phyloP scores from a whole-genome alignment of 37 sponge, comb jelly and placozoan genomes.

The Tethya wilhelma region DNA sequence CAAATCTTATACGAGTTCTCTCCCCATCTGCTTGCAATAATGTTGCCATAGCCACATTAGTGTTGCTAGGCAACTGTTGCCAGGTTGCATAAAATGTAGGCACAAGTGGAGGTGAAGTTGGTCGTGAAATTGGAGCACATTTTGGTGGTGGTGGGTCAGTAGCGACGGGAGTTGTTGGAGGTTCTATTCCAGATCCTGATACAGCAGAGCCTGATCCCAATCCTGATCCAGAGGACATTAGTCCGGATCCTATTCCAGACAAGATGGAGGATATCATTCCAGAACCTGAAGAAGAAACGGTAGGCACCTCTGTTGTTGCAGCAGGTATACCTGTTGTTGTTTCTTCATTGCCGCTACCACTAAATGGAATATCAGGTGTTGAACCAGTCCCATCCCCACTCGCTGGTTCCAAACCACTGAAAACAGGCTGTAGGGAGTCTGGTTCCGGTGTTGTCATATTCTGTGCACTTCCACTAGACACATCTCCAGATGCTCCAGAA shows the following conservation, averaged over 20 bases:
- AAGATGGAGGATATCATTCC: not conserved
- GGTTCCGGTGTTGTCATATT: too few relatives aligned
- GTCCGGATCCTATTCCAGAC: constrained; percentile 12
- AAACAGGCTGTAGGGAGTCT: not conserved
- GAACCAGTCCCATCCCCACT: constrained; percentile 15
- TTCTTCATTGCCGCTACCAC: too few relatives aligned
- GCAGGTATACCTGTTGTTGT: too few relatives aligned
- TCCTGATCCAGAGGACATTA: not conserved
- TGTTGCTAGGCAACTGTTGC: constrained; percentile 43
- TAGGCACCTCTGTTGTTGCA: too few relatives aligned
- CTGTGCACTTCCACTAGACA: not conserved
- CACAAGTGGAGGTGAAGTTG: not conserved
- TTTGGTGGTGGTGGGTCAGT: constrained; percentile 7
- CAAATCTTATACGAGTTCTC: constrained; percentile 66
- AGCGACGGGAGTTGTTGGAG: not conserved
- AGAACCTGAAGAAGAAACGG: not conserved
- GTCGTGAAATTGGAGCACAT: constrained; percentile 3
- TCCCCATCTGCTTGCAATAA: constrained; percentile 52
- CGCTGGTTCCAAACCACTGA: constrained; percentile 1
- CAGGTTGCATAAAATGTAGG: constrained; percentile 66
- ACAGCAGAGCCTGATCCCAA: constrained; percentile 31
- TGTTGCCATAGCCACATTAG: constrained; percentile 53
- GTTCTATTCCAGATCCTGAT: constrained; percentile 16
- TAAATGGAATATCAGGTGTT: too few relatives aligned
- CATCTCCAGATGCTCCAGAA: not conserved